Evolutionary conservation across 2,113 vertebrate genomes (phyloP).

Genomic region (Etia nguti): DNA sequence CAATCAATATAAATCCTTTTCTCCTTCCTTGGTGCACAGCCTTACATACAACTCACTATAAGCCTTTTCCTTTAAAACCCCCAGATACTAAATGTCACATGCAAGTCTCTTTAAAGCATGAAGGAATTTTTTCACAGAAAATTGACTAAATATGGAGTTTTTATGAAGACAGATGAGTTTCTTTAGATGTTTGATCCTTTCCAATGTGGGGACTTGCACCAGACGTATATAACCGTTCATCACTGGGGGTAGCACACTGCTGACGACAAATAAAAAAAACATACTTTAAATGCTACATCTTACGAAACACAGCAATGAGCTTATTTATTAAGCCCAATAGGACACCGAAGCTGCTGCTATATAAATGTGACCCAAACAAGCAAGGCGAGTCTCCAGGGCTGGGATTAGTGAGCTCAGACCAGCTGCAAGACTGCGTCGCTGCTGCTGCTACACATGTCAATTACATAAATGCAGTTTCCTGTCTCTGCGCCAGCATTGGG

Average conservation of each 20-base stretch:
- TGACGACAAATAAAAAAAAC: neutral
- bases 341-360: neutral
- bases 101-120: neutral
- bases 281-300: neutral
- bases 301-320: neutral
- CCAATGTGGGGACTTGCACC: neutral
- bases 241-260: neutral
- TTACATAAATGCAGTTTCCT: constrained; percentile 51
- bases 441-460: constrained; percentile 41
- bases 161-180: neutral
- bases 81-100: neutral
- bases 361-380: constrained; percentile 17
- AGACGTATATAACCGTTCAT: neutral
- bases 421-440: constrained; percentile 36
- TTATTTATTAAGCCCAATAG: constrained; percentile 15
- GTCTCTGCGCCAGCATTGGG: constrained; percentile 19
- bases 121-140: neutral
- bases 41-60: neutral
- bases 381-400: constrained; percentile 8
- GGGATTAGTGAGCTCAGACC: constrained; percentile 49
- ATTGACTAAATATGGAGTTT: neutral
- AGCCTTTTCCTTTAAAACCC: neutral
- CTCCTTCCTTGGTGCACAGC: neutral
- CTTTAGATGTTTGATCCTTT: neutral
- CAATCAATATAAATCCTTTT: neutral